phyloP scores from a whole-genome alignment of 2,797 vertebrate genomes.

The Schizopygopsis malacanthus region DNA sequence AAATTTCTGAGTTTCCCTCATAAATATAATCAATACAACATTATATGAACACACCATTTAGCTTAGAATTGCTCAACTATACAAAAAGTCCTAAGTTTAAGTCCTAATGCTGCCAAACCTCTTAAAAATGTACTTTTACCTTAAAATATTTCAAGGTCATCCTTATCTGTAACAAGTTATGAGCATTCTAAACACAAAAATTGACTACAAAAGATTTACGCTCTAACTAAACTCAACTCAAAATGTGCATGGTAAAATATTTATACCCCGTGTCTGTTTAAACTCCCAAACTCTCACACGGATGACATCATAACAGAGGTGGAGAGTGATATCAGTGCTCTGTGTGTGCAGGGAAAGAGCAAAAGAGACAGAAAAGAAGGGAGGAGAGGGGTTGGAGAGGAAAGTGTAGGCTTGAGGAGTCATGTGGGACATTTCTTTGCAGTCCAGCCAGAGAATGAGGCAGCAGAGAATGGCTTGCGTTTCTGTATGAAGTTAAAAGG shows the following conservation, averaged over 20 bases:
- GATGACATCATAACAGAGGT: constrained; percentile 39
- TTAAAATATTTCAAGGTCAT: background rate
- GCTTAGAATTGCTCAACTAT: background rate
- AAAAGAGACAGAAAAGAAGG: constrained; percentile 24
- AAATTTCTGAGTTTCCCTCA: background rate
- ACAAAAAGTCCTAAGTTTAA: background rate
- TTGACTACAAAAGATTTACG: background rate
- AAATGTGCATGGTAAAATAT: background rate
- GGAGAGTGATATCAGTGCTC: constrained; percentile 29
- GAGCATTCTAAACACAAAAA: background rate
- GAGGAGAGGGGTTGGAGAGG: background rate
- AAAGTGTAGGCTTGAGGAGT: constrained; percentile 1
- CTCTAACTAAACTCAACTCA: background rate
- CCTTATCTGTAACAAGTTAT: background rate
- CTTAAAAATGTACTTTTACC: background rate
- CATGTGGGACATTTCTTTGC: constrained; percentile 14
- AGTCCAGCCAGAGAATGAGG: constrained; percentile 24
- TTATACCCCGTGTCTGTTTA: constrained; percentile 7
- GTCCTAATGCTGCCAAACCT: background rate
- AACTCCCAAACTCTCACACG: constrained; percentile 22
- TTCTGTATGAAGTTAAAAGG: background rate
- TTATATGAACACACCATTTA: background rate
- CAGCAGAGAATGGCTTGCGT: constrained; percentile 3
- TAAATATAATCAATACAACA: background rate
- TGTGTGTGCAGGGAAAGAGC: background rate